Evolutionary conservation across 2,113 vertebrate species (phyloP), one percentile per base, ranked within the genome.

Genomic region (Donacobius atricapilla): DNA sequence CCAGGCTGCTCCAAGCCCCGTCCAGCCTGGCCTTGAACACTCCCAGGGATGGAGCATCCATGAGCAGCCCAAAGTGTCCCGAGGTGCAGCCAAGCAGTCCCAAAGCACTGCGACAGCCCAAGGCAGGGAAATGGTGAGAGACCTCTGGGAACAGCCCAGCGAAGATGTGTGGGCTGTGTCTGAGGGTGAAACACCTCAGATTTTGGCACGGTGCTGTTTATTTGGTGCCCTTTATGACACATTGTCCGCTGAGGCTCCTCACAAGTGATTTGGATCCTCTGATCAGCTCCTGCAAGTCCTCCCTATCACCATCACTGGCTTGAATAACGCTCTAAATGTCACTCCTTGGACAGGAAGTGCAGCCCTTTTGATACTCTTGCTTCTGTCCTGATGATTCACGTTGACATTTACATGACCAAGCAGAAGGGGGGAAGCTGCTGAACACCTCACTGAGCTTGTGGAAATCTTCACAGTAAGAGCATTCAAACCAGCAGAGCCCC

Each of bases 351-450:
- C 84, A 96, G 95, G 95, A 96, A 96, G 80, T 66, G 64, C 84
- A 88, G 33, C 82, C 22, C 60, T 77, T 82, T 61, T 80, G 84
- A 87, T 80, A 70, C 45, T 42, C 39, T 57, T 91, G 65, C 54
- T 94, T 80, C 87, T 85, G 66, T 93, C 71, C 71, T 40, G 79
- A 54, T 97, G 93, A 97, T 91, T 96, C 96, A 96, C 1, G 2
- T 90, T 95, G 96, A 96, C 94, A 95, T 96, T 96, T 96, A 94
- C 58, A 48, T 54, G 82, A 90, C 85, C 95, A 80, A 94, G 86
- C 6, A 3, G 57, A 78, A 45, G 2, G 39, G 57, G 37, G 21
- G 50, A 63, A 78, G 61, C 44, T 78, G 60, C 80, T 23, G 51
- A 92, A 24, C 2, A 1, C 7, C 8, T 42, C 2, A 1, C 6